Conservation (phyloP, 2,888 invertebrate genomes). For the Eilema depressum region DNA sequence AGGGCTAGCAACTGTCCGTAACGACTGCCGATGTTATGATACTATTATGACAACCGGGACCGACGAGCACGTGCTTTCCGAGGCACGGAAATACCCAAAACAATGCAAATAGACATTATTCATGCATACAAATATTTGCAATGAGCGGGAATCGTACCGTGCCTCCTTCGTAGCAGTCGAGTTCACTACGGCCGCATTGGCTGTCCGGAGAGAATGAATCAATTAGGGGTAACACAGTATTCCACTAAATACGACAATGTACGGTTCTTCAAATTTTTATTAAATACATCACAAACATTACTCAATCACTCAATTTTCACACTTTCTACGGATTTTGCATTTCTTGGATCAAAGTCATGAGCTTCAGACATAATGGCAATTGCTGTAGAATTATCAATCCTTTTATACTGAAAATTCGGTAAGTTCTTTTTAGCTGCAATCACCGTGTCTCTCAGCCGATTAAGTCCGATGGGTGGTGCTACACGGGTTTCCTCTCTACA, state of each 20-base stretch:
- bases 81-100: too few species aligned
- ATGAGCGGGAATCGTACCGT: too few species aligned
- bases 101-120: too few species aligned
- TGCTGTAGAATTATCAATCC: constrained; percentile 73
- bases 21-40: too few species aligned
- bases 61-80: too few species aligned
- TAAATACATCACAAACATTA: constrained; percentile 13
- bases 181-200: too few species aligned
- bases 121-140: too few species aligned
- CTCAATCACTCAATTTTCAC: constrained; percentile 19
- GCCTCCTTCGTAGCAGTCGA: too few species aligned
- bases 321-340: constrained; percentile 16
- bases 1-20: too few species aligned
- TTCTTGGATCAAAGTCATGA: constrained; percentile 48
- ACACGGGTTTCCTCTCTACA: constrained; percentile 60
- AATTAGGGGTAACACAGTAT: too few species aligned
- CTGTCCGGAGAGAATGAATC: too few species aligned
- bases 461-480: constrained; percentile 55
- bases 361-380: constrained; percentile 69
- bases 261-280: not conserved
- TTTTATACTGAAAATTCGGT: constrained; percentile 77
- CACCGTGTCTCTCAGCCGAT: constrained; percentile 68
- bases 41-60: too few species aligned
- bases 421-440: constrained; percentile 73
- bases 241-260: not conserved